Conservation (phyloP, 2,113 vertebrate species). For the Chinchilla lanigera region DNA sequence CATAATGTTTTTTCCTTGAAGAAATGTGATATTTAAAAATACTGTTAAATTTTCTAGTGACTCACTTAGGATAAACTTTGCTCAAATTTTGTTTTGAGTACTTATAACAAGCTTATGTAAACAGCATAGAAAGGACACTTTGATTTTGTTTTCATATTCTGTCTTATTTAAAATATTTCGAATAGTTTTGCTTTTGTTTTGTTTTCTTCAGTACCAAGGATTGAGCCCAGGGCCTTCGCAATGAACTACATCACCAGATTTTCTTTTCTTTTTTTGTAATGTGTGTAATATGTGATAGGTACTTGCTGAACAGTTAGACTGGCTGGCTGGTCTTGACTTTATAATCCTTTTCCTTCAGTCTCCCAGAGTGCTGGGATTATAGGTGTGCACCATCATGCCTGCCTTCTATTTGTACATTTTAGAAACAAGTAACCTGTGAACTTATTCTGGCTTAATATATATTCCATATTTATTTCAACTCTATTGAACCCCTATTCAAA, state of each 20-base stretch:
- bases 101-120: background rate
- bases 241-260: background rate
- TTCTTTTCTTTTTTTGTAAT: too few relatives aligned
- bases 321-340: background rate
- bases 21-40: background rate
- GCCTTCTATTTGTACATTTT: background rate
- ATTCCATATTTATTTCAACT: background rate
- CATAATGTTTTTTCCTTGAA: background rate
- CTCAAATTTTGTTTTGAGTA: background rate
- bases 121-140: background rate
- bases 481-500: background rate
- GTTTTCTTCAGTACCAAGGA: background rate
- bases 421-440: background rate
- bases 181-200: background rate
- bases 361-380: background rate
- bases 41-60: background rate
- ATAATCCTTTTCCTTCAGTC: background rate
- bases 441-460: background rate
- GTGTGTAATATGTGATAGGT: background rate
- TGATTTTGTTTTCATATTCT: background rate
- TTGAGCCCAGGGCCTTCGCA: background rate
- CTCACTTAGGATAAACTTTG: background rate
- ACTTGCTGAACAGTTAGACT: background rate
- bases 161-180: background rate
- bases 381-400: background rate